These are phyloP conservation scores for Seriola aureovittata DNA, from an alignment of 2,113 vertebrate genomes.

Conservation along the genomic window DNA sequence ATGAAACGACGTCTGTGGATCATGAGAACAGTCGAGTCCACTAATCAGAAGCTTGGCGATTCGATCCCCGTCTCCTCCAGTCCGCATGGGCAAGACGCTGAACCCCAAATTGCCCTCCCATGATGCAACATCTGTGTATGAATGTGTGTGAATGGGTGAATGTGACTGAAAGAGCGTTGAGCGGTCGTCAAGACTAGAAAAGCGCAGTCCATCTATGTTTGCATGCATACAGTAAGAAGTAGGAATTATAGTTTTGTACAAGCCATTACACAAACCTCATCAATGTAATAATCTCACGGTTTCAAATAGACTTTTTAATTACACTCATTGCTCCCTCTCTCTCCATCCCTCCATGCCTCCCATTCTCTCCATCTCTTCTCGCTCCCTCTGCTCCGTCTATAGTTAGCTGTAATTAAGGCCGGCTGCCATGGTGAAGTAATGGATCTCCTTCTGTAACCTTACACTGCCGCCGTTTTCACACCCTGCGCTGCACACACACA, in stretches of 20 bases:
- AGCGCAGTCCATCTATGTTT: background rate
- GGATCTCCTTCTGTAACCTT: conserved; percentile 72
- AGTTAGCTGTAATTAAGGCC: conserved; percentile 81
- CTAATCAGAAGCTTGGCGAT: no score
- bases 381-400: conserved; percentile 62
- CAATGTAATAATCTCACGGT: conserved; percentile 61
- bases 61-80: no score
- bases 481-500: conserved; percentile 1
- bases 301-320: conserved; percentile 82
- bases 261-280: conserved; percentile 51
- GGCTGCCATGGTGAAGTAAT: conserved; percentile 74
- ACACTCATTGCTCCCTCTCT: conserved; percentile 63
- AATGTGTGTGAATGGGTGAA: no score
- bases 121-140: no score
- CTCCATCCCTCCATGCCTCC: conserved; percentile 24
- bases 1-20: no score
- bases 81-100: no score
- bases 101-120: no score
- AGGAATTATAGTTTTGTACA: conserved; percentile 29
- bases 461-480: conserved; percentile 56
- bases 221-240: background rate
- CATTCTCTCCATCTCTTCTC: conserved; percentile 1
- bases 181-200: no score
- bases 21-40: no score
- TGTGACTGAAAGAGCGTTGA: no score